phyloP scores from a whole-genome alignment of 2,888 invertebrate genomes.

The Cephonodes hylas region DNA sequence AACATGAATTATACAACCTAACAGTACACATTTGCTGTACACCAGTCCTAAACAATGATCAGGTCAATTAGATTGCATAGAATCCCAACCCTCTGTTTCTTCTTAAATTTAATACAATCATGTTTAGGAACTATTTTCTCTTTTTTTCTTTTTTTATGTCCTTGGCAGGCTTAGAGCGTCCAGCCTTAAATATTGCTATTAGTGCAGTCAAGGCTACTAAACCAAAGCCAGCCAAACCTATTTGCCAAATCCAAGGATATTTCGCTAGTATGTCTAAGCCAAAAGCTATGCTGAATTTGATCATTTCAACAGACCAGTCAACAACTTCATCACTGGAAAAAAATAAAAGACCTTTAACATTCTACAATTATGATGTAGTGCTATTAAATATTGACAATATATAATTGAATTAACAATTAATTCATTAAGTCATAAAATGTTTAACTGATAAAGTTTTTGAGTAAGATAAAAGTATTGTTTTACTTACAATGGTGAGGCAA shows the following conservation, averaged over 20 bases:
- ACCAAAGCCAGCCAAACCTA: slow-evolving; percentile 71
- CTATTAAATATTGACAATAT: too few relatives aligned
- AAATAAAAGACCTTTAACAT: too few relatives aligned
- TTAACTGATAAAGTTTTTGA: not conserved
- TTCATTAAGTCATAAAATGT: too few relatives aligned
- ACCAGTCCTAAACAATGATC: too few relatives aligned
- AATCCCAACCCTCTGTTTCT: not conserved
- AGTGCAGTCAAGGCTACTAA: slow-evolving; percentile 72
- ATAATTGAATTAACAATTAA: too few relatives aligned
- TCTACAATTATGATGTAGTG: too few relatives aligned
- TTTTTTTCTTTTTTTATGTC: slow-evolving; percentile 72
- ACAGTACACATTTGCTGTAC: too few relatives aligned
- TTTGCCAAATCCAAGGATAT: slow-evolving; percentile 77
- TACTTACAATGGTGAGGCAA: slow-evolving; percentile 90
- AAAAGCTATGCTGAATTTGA: slow-evolving; percentile 57
- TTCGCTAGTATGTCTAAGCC: slow-evolving; percentile 58
- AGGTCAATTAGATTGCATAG: too few relatives aligned
- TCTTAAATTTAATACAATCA: not conserved
- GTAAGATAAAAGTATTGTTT: slow-evolving; percentile 1
- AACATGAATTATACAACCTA: too few relatives aligned
- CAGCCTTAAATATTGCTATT: slow-evolving; percentile 71
- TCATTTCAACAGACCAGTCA: slow-evolving; percentile 69
- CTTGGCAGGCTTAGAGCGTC: slow-evolving; percentile 56
- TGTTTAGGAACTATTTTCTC: slow-evolving; percentile 54
- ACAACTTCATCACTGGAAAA: slow-evolving; percentile 74